phyloP scores from a whole-genome alignment of 2,797 vertebrate species.

The Amblyraja radiata region DNA sequence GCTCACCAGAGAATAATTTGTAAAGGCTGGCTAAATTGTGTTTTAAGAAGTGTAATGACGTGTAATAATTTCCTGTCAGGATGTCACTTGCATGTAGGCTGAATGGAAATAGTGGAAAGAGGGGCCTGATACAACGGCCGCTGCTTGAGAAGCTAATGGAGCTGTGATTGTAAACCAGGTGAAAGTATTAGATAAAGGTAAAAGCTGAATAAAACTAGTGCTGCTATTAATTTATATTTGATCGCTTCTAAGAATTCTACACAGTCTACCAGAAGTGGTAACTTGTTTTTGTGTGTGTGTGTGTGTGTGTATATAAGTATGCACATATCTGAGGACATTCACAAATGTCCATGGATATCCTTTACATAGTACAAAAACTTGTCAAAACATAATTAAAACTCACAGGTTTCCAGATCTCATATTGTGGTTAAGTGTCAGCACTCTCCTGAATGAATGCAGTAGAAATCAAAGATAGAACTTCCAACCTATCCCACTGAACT shows the following conservation, averaged over 20 bases:
- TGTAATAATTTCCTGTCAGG: conserved; percentile 78
- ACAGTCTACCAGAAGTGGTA: conserved; percentile 46
- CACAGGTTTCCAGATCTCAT: background rate
- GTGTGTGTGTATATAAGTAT: too few species aligned
- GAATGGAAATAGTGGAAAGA: conserved; percentile 43
- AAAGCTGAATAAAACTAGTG: conserved; percentile 43
- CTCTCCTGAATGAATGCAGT: background rate
- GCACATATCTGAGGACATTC: too few species aligned
- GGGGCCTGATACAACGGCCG: conserved; percentile 47
- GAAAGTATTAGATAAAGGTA: conserved; percentile 53
- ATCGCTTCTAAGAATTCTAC: conserved; percentile 51
- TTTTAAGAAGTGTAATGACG: conserved; percentile 77
- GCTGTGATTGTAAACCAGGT: conserved; percentile 49
- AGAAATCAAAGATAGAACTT: background rate
- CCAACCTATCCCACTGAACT: background rate
- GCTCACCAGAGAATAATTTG: conserved; percentile 66
- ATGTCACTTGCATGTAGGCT: conserved; percentile 59
- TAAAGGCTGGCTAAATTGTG: conserved; percentile 73
- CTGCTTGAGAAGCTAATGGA: conserved; percentile 46
- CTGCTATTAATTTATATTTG: conserved; percentile 53
- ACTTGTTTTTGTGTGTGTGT: background rate
- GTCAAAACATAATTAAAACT: background rate
- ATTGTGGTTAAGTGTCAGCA: background rate
- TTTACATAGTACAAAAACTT: background rate
- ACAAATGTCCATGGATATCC: background rate